Evolutionary conservation across 2,113 vertebrate genomes (phyloP), one percentile per base, ranked within the genome.

Genomic region (Solea solea): DNA sequence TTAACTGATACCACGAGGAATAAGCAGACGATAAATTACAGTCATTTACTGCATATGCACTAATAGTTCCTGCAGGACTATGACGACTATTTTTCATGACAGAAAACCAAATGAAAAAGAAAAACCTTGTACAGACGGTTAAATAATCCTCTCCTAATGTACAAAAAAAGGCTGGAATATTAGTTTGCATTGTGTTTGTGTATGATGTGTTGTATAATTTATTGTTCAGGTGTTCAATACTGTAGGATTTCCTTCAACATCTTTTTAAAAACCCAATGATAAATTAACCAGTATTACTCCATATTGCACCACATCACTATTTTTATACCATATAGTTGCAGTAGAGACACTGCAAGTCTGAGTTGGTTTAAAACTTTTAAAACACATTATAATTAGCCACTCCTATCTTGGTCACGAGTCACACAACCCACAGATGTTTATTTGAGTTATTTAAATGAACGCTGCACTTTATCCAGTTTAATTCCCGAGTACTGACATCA

Each of bases 11-110:
- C 81, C 54, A 70, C 48, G 34, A 80, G 81, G 51, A 41, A 75
- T 64, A 80, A 63, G 64, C 57, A 50, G 41, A 78, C 50, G 61
- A 78, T 81, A 82, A 80, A 83, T 85, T 82, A 78, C 52, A 69
- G 76, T 83, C 57, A 82, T 86, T 83, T 80, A 72, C 50, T 34
- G 28, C 67, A 74, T 72, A 61, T 7, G 2, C 44, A 63, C 76
- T 74, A 81, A 90, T 81, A 79, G 75, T 78, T 83, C 85, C 88
- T 73, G 44, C 14, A 81, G 79, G 78, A 87, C 75, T 74, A 80
- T 53, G 46, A 49, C 64, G 65, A 64, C 28, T 40, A 63, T 79
- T 88, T 64, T 80, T 80, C 72, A 86, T 69, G 70, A 63, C 45
- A 25, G 52, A 70, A 60, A 16, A 70, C 9, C 44, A 79, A 64